A percentile compares a stretch with the other conserved stretches of the same genome.
These are phyloP conservation scores for Ridgeia piscesae DNA, from an alignment of 1,140 invertebrate species.

Conservation along the genomic window DNA sequence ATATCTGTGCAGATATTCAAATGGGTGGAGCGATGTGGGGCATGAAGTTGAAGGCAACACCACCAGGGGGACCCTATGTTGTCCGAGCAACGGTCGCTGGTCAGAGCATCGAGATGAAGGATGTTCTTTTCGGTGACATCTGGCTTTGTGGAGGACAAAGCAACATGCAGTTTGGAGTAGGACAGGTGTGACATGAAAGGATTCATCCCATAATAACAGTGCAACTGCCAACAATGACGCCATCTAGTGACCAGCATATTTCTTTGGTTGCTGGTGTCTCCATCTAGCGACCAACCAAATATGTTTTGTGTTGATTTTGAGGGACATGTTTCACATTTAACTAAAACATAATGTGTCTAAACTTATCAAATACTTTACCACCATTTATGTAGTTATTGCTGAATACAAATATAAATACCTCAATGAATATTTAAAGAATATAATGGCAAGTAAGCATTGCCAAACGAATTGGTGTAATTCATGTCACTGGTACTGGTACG, in stretches of 20 bases:
- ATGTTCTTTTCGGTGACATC: conserved; percentile 54
- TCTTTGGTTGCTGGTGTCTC: too few relatives aligned
- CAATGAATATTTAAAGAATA: background rate
- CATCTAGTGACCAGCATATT: background rate
- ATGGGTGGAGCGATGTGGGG: background rate
- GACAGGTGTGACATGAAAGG: background rate
- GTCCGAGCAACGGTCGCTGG: background rate
- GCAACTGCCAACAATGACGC: background rate
- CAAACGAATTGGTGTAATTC: background rate
- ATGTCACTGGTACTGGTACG: background rate
- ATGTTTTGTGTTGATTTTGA: background rate
- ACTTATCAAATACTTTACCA: background rate
- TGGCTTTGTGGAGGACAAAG: conserved; percentile 54
- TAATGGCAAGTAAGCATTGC: background rate
- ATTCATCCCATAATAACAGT: background rate
- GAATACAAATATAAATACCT: background rate
- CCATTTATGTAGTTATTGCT: background rate
- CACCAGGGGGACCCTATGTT: conserved; percentile 26
- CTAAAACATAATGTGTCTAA: too few relatives aligned
- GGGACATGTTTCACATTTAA: background rate
- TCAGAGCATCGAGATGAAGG: conserved; percentile 31
- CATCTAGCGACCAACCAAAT: background rate
- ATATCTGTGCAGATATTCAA: background rate
- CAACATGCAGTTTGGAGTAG: conserved; percentile 42
- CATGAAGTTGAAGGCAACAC: background rate